Evolutionary conservation across 2,888 invertebrate species (phyloP), one percentile per base, ranked within the genome.

Genomic region (Hemithea aestivaria): DNA sequence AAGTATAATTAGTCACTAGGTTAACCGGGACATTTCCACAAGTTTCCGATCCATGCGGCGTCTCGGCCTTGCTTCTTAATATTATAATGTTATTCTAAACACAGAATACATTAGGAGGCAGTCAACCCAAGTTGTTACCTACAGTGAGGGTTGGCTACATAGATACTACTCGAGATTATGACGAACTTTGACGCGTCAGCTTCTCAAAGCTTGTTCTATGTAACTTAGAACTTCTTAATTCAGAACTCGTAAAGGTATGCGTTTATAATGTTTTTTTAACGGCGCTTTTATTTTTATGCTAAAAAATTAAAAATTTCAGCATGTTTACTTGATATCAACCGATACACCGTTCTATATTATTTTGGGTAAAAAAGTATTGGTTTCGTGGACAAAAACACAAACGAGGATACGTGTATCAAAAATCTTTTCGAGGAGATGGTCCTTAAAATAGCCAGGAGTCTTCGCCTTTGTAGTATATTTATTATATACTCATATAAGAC

Each of bases 11-110:
- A 64, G 59, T 58, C 61, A 66, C 64, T 62, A 58, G 56, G 61
- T 62, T 36, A 32, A 62, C 57, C 46, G 56, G 58, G 56, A 66
- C 58, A 63, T 62, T 67, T 61, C 66, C 62, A 62, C 65, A 59
- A 66, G 62, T 62, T 62, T 51, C 51, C 44, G 56, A 59, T 48
- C 56, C 66, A 60, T 58, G 54, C 56, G 57, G 61, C 58, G 58
- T 41, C 57, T 58, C 48, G 52, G 53, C 57, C 51, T 44, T 49
- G 56, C 75, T 73, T 68, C 77, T 83, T 78, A 80, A 79, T 83
- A 84, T 84, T 84, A 80, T 84, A 84, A 84, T 83, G 67, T 74
- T 81, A 84, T 84, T 84, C 81, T 74, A 76, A 83, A 82, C 80
- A 81, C 63, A 66, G 84, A 82, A 84, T 85, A 83, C 64, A 82